Percentiles rank a stretch among this genome's conserved stretches.
Conservation (phyloP, 2,113 vertebrate species). For the Oreocharis arfaki region DNA sequence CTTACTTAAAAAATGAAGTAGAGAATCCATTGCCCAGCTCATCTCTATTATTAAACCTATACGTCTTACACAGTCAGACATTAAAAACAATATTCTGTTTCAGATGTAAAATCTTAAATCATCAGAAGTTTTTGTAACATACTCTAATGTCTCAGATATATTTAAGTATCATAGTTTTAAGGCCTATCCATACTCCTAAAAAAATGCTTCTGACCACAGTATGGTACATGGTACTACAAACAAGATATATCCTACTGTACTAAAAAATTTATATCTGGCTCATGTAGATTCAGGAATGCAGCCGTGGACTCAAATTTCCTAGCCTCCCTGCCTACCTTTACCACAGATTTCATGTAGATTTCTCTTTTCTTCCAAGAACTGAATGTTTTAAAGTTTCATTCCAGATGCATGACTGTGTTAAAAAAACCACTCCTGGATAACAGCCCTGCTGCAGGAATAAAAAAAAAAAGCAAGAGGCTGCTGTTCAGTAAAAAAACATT, state of each 20-base stretch:
- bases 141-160: background rate
- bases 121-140: background rate
- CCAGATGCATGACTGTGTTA: background rate
- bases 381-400: background rate
- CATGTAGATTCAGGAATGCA: background rate
- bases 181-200: background rate
- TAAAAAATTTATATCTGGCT: background rate
- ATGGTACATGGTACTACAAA: background rate
- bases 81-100: background rate
- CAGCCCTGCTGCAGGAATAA: background rate
- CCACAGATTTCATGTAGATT: background rate
- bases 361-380: background rate
- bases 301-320: background rate
- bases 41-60: background rate
- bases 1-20: background rate
- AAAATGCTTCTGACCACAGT: background rate
- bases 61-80: background rate
- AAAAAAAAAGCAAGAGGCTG: background rate
- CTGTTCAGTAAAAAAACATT: background rate
- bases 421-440: background rate
- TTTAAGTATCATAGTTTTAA: background rate
- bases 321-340: background rate
- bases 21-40: background rate
- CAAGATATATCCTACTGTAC: background rate
- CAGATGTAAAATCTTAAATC: background rate